phyloP scores from a whole-genome alignment of 92 coral and sea anemone species.

The Virgularia gustaviana region DNA sequence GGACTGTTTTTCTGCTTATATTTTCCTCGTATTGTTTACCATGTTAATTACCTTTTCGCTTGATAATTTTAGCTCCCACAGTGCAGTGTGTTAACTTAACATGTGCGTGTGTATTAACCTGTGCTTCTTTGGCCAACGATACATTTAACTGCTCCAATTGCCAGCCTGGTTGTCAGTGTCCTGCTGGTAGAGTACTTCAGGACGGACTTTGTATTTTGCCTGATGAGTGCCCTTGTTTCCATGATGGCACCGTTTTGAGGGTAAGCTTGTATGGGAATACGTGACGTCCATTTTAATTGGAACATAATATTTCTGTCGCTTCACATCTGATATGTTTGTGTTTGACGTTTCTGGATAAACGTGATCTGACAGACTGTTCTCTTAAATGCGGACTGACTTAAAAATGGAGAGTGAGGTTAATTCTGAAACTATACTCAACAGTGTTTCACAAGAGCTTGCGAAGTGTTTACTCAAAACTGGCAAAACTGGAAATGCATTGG shows the following conservation, averaged over 20 bases:
- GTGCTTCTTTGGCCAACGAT: conserved; percentile 27
- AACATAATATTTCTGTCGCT: neutral
- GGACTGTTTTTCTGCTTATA: neutral
- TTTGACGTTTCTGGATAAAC: too few species aligned
- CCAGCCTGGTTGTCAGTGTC: conserved; percentile 43
- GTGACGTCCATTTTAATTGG: neutral
- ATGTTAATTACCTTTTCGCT: neutral
- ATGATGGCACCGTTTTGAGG: conserved; percentile 30
- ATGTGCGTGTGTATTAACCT: conserved; percentile 35
- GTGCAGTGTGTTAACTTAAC: neutral
- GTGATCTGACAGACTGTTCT: too few species aligned
- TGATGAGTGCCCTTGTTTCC: conserved; percentile 33
- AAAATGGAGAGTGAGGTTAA: too few species aligned
- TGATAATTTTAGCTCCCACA: neutral
- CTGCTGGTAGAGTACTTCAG: conserved; percentile 34
- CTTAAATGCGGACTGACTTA: too few species aligned
- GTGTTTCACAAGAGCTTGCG: too few species aligned
- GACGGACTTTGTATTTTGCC: conserved; percentile 33
- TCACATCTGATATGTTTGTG: neutral
- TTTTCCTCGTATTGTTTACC: neutral
- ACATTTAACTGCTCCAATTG: conserved; percentile 12
- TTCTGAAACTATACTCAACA: too few species aligned
- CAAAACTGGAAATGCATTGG: too few species aligned
- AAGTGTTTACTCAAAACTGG: too few species aligned
- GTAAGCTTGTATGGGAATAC: neutral